Base-by-base conservation (phyloP, 2,888 invertebrate species). In the Cataglyphis livida region DNA sequence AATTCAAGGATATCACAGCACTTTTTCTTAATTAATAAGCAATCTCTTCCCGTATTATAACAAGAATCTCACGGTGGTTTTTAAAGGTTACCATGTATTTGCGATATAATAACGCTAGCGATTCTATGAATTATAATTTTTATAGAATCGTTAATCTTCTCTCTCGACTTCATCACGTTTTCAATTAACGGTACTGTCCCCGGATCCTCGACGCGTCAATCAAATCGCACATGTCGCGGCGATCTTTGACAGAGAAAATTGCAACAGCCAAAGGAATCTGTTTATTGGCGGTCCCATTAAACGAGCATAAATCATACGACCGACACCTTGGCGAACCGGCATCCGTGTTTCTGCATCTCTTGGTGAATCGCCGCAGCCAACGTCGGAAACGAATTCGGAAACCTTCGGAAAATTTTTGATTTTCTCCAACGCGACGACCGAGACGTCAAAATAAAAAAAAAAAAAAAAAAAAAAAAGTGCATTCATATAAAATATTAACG, bases 401-500 rank as follows among this genome's bases (percentile, higher is more conserved):
- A 10, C 10, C 10, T 48, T 44, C 70, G 59, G 48, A 51, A 65
- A 78, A 59, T 65, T 21, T n/a, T 32, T 32, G 38, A 44, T 70
- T 78, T 70, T 78, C 32, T 18, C 18, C 21, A 7, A 12, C 35
- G 59, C 35, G 41, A 6, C 35, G 41, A 6, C n/a, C 70, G 65
- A 57, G 10, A 48, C 28, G 15, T 38, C 25, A 18, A 12, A 66
- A 18, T 21, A 18, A 44, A 41, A 32, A 21, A 44, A 41, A 32
- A 32, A 21, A 44, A 41, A 32, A 71, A 28, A 75, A 61, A 57
- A 9, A 32, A 32, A 32, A 32, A 21, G 81, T 66, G 78, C 81
- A 61, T 61, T 75, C 62, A 25, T 64, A 35, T 79, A 59, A 81
- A 81, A 85, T 85, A 85, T 85, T 78, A 84, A 88, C 81, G 79